Percentiles rank a stretch among this genome's conserved stretches.
These are phyloP conservation scores for Papilio gigon DNA, from an alignment of 2,888 invertebrate species.

Conservation along the genomic window DNA sequence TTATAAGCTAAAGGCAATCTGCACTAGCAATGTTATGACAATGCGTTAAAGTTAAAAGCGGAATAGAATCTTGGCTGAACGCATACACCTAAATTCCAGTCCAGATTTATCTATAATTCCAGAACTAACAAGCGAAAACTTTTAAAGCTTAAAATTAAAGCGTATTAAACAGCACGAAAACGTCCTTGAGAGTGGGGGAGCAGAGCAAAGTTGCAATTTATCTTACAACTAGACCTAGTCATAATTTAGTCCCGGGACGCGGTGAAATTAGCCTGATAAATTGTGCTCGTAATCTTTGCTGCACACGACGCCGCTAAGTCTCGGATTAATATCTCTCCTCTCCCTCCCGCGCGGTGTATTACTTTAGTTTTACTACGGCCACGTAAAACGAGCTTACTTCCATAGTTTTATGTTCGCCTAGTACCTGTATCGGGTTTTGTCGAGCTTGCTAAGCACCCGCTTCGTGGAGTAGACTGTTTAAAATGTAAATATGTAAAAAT, in stretches of 20 bases:
- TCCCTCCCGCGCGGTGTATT: constrained; percentile 33
- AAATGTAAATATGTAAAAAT: constrained; percentile 29
- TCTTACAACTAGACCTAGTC: constrained; percentile 39
- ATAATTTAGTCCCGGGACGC: constrained; percentile 39
- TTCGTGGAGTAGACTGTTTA: constrained; percentile 22
- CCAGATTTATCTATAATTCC: not conserved
- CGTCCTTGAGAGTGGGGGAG: not conserved
- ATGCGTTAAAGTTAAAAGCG: too few relatives aligned
- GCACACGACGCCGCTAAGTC: constrained; percentile 40
- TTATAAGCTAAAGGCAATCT: too few relatives aligned
- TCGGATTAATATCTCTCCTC: constrained; percentile 39
- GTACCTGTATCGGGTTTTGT: constrained; percentile 24
- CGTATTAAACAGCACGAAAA: constrained; percentile 17
- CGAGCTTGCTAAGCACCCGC: constrained; percentile 8
- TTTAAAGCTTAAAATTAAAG: not conserved
- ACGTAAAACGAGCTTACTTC: constrained; percentile 35
- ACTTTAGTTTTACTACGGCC: constrained; percentile 34
- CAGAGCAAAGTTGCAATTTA: constrained; percentile 39
- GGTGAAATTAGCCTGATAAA: constrained; percentile 42
- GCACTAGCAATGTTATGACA: too few relatives aligned
- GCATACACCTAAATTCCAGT: not conserved
- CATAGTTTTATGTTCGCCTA: constrained; percentile 29
- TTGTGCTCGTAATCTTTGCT: constrained; percentile 41
- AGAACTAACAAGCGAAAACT: constrained; percentile 9
- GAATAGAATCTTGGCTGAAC: not conserved